Base-by-base conservation (phyloP, 1,140 invertebrate genomes). In the Amyelois transitella region DNA sequence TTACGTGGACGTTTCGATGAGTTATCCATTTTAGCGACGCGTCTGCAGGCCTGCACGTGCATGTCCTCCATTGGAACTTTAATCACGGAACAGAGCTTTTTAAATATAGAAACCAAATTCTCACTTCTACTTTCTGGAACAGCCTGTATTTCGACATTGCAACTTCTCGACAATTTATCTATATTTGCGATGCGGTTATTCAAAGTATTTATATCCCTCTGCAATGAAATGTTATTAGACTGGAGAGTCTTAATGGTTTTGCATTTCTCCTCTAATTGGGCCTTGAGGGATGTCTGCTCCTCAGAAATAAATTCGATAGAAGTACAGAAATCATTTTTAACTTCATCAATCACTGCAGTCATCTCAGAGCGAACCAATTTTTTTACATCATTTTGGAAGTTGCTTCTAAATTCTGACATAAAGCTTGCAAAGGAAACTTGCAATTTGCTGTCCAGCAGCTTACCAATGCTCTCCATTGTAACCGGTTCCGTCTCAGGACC, bases 21-120 rank as follows among this genome's bases (percentile, higher is more conserved):
- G 4, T 12, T 18, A 28, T 57, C 43, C 32, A 44, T 12, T 49
- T 51, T 51, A 18, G 55, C 55, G 4, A 57, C 49, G 12, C 55
- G 28, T 2, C 19, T 20, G 18, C 53, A 55, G 2, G 18, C 18
- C 18, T n/a, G 24, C 1, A 57, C 19, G n/a, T n/a, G 21, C 14
- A 5, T 43, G 14, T 44, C 44, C 2, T 43, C 32, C 6, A 45
- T 19, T 8, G 21, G 12, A 1, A 52, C 18, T 14, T 43, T 52
- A 20, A 52, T 43, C 21, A 14, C 19, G 3, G 14, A 10, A 18
- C 12, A 52, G 8, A 52, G 17, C 7, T 20, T 43, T 18, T 43
- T 43, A 7, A 52, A 25, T 20, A 52, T 1, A 4, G 3, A 8
- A 2, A 43, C 7, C n/a, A 52, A 14, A 25, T 52, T 52, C 28